Evolutionary conservation across 1,140 invertebrate species (phyloP).

Genomic region (Mamestra configurata): DNA sequence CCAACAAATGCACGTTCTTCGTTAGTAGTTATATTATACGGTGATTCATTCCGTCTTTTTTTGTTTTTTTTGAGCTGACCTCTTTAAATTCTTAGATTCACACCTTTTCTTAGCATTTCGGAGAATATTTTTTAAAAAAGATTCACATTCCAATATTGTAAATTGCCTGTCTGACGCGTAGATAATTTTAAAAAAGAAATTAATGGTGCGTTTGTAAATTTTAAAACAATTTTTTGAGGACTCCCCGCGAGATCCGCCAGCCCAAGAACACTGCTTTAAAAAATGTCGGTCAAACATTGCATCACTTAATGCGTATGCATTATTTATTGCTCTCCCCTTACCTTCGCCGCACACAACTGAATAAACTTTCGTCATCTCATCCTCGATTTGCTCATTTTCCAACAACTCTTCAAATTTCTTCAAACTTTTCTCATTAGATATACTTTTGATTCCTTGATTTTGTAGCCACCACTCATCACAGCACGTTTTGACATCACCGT

Average conservation of each 20-base stretch:
- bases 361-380: neutral
- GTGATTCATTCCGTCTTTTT: neutral
- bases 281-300: neutral
- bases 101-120: neutral
- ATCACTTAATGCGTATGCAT: neutral
- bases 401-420: neutral
- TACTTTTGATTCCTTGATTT: no score
- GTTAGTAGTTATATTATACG: no score
- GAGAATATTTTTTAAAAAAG: neutral
- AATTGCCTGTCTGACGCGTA: neutral
- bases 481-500: no score
- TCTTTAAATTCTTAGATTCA: neutral
- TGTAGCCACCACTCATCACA: no score
- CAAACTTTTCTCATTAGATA: neutral
- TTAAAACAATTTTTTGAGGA: conserved; percentile 5
- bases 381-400: neutral
- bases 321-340: neutral
- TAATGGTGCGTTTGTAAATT: neutral
- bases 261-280: neutral
- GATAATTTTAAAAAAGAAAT: neutral
- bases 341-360: neutral
- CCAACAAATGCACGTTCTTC: no score
- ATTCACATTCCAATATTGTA: neutral
- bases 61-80: neutral
- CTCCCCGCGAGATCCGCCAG: neutral